A percentile compares a stretch with the other conserved stretches of the same genome.
These are phyloP conservation scores for Muraenolepis orangiensis DNA, from an alignment of 2,797 vertebrate genomes.

Conservation along the genomic window DNA sequence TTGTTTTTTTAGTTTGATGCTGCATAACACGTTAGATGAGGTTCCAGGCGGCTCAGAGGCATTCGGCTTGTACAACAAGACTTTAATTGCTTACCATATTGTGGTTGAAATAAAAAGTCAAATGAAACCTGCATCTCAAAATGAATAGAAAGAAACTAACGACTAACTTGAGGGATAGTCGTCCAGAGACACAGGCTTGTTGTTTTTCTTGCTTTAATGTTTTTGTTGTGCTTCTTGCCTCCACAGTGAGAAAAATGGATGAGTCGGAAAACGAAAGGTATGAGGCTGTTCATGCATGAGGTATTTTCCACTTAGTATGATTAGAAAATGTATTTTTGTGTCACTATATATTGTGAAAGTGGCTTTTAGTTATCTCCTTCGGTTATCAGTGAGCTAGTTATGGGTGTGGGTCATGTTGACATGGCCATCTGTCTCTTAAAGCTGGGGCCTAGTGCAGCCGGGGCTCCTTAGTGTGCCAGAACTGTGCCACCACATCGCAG, in stretches of 20 bases:
- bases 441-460: slow-evolving; percentile 95
- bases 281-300: not conserved
- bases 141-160: not conserved
- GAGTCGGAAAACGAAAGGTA: slow-evolving; percentile 93
- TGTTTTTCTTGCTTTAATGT: slow-evolving; percentile 7
- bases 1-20: not conserved
- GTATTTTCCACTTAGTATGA: not conserved
- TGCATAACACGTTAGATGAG: not conserved
- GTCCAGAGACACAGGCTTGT: not conserved
- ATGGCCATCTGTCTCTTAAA: slow-evolving; percentile 41
- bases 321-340: not conserved
- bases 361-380: not conserved
- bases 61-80: not conserved
- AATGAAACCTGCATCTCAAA: not conserved
- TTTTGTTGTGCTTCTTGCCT: slow-evolving; percentile 55
- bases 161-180: not conserved
- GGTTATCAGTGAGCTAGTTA: not conserved
- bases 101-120: not conserved
- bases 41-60: not conserved
- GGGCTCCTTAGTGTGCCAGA: slow-evolving; percentile 91
- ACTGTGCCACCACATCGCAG: slow-evolving; percentile 89
- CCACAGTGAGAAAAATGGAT: slow-evolving; percentile 79
- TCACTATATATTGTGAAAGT: not conserved
- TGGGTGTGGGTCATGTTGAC: not conserved
- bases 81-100: not conserved